phyloP scores from a whole-genome alignment of 1,140 invertebrate genomes.

The Drosophila sproati region DNA sequence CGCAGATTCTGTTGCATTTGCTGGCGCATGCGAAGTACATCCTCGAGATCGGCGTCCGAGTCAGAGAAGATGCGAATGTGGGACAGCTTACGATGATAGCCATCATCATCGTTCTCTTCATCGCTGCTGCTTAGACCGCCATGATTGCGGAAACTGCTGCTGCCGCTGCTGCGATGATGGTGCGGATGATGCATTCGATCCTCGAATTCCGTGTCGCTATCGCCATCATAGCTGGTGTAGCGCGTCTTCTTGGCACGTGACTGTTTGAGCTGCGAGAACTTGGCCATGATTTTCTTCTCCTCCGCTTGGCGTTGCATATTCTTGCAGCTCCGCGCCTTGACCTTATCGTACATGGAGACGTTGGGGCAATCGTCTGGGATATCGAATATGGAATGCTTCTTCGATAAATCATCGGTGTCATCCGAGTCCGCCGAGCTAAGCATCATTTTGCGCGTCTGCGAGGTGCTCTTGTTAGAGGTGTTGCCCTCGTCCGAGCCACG shows the following conservation, averaged over 20 bases:
- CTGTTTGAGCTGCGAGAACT: constrained; percentile 95
- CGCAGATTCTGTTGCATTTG: constrained; percentile 74
- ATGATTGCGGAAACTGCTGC: constrained; percentile 68
- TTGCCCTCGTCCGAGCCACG: constrained; percentile 57
- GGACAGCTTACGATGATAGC: constrained; percentile 32
- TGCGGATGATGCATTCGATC: constrained; percentile 60
- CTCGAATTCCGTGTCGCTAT: constrained; percentile 89
- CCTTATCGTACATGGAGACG: constrained; percentile 99
- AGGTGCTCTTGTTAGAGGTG: constrained; percentile 22
- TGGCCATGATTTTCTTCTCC: constrained; percentile 94
- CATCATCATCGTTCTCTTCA: constrained; percentile 56
- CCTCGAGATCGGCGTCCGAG: constrained; percentile 55
- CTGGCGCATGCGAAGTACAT: constrained; percentile 38
- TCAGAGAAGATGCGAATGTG: constrained; percentile 71
- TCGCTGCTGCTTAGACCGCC: constrained; percentile 68
- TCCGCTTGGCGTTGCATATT: constrained; percentile 96
- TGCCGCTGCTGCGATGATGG: constrained; percentile 61
- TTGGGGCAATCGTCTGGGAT: constrained; percentile 96
- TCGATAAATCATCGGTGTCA: constrained; percentile 90
- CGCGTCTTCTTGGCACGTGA: constrained; percentile 94
- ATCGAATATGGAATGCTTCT: constrained; percentile 96
- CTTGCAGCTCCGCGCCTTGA: constrained; percentile 96
- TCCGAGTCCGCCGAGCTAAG: constrained; percentile 85
- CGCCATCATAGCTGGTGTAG: constrained; percentile 94
- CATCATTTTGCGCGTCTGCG: constrained; percentile 59